These are phyloP conservation scores for Lymantria monacha DNA, from an alignment of 2,888 invertebrate genomes.

Conservation along the genomic window DNA sequence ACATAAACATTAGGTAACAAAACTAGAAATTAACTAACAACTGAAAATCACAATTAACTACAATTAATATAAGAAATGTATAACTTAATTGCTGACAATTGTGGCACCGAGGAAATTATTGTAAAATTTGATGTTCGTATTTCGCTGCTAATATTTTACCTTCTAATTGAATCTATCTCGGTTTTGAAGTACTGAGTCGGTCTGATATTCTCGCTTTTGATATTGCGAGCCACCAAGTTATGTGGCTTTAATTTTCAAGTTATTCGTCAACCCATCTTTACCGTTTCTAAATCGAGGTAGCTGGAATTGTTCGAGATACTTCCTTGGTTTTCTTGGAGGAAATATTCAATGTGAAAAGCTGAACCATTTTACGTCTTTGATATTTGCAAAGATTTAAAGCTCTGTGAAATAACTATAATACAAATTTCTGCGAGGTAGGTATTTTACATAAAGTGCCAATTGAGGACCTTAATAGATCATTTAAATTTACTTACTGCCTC, in stretches of 20 bases:
- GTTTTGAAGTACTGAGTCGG: conserved; percentile 18
- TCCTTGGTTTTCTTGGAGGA: not conserved
- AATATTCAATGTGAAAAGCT: not conserved
- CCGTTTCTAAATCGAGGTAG: conserved; percentile 2
- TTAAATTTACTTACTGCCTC: too few species aligned
- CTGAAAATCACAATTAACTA: too few species aligned
- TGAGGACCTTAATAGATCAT: too few species aligned
- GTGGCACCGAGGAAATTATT: conserved; percentile 24
- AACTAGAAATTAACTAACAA: too few species aligned
- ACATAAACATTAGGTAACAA: too few species aligned
- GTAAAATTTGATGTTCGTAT: conserved; percentile 22
- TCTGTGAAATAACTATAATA: not conserved
- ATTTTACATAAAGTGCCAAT: too few species aligned
- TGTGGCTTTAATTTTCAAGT: conserved; percentile 6
- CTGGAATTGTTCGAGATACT: conserved; percentile 2
- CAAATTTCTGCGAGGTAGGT: not conserved
- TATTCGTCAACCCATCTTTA: conserved; percentile 10
- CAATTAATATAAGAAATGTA: too few species aligned
- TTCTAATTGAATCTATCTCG: conserved; percentile 31
- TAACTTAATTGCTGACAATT: conserved; percentile 13
- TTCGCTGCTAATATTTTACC: conserved; percentile 31
- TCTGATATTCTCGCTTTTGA: conserved; percentile 12
- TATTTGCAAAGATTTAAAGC: not conserved
- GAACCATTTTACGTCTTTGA: not conserved
- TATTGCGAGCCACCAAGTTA: conserved; percentile 13